These are phyloP conservation scores for Drosophila sucinea DNA, from an alignment of 1,140 invertebrate genomes.

Conservation along the genomic window DNA sequence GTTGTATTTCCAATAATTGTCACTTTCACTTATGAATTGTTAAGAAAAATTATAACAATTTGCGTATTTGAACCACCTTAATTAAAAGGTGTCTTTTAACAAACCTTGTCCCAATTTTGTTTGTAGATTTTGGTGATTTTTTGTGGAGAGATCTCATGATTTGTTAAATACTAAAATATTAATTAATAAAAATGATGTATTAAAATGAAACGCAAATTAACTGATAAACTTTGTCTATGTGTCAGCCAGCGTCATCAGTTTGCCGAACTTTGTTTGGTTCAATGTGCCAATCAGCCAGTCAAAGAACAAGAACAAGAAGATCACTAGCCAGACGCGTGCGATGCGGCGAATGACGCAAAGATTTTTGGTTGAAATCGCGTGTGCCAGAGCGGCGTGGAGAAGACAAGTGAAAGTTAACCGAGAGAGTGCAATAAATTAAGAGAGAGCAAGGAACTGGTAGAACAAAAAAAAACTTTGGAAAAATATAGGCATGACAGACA, in stretches of 20 bases:
- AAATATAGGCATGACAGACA: background rate
- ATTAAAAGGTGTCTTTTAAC: constrained; percentile 42
- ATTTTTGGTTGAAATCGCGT: constrained; percentile 46
- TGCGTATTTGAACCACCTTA: constrained; percentile 51
- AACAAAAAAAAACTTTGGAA: background rate
- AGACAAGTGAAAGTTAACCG: constrained; percentile 14
- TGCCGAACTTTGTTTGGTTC: constrained; percentile 47
- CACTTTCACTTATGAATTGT: too few relatives aligned
- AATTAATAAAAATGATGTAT: constrained; percentile 45
- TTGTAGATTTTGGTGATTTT: background rate
- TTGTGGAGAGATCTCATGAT: background rate
- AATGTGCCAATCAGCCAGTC: constrained; percentile 57
- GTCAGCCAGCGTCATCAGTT: constrained; percentile 23
- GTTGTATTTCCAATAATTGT: too few relatives aligned
- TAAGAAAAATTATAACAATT: too few relatives aligned
- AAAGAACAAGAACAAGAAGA: constrained; percentile 49
- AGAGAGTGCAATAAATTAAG: constrained; percentile 39
- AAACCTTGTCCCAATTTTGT: background rate
- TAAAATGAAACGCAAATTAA: constrained; percentile 43
- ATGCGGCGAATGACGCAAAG: constrained; percentile 63
- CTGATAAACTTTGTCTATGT: constrained; percentile 30
- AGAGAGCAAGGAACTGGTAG: constrained; percentile 13
- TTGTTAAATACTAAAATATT: constrained; percentile 8
- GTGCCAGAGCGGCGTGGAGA: constrained; percentile 28
- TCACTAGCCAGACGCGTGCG: constrained; percentile 72